Base-by-base conservation (phyloP, 2,113 vertebrate species). In the Numenius arquata region DNA sequence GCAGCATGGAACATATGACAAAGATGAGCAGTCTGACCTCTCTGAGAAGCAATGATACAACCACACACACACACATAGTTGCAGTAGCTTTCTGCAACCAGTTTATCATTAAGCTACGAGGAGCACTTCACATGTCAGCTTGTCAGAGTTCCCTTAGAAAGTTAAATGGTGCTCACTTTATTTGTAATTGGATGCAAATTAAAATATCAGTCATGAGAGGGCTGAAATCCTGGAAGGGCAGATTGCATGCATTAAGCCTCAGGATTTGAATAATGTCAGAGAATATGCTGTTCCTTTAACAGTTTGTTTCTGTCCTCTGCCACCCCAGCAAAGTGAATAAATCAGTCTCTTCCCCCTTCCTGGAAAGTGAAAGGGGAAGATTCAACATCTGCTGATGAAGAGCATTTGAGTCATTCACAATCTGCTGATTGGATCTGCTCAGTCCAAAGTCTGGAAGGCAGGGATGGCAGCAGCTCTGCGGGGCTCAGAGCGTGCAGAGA, bases 261-360 rank as follows among this genome's bases (percentile, higher is more conserved):
- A 10, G 88, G 62, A 82, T 89, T 12, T 94, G 74, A 93, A 83
- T 74, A 91, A 71, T 79, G 43, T 48, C 71, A 70, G 62, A 85
- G 66, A 87, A 91, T 72, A 68, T 75, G 43, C 50, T 72, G 77
- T 78, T 95, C 58, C 68, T 88, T 74, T 78, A 21, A 43, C 43
- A 72, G 52, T 79, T 95, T 87, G 53, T 84, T 91, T 90, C 90
- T 85, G 90, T 90, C 94, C 85, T 89, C 52, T 89, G 85, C 92
- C 88, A 91, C 82, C 91, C 78, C 73, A 68, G 85, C 18, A 63
- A 66, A 94, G 48, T 75, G 74, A 82, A 94, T 82, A 85, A 94
- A 96, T 72, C 70, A 85, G 34, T 71, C 65, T 89, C 74, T 88
- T 89, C 81, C 74, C 34, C 43, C 66, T 89, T 91, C 85, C 90